phyloP scores from a whole-genome alignment of 2,113 vertebrate species.

The Zapornia atra region DNA sequence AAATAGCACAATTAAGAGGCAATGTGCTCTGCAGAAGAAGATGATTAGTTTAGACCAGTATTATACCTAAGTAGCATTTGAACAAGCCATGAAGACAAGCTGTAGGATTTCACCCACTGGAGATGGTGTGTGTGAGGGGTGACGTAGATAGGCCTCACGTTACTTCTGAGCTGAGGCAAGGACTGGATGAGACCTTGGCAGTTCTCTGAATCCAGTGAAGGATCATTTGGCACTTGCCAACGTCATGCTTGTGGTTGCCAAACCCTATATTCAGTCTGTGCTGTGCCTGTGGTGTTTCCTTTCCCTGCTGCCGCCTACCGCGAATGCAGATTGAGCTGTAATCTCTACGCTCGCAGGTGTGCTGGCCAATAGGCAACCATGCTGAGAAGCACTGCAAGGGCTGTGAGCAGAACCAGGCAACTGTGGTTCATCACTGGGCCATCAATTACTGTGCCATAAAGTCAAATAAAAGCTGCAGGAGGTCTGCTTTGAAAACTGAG shows the following conservation, averaged over 20 bases:
- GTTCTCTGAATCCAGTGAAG: not conserved
- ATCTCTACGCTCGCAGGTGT: not conserved
- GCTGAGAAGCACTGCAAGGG: not conserved
- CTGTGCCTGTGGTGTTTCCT: not conserved
- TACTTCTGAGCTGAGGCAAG: not conserved
- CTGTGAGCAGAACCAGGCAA: not conserved
- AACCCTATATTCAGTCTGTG: not conserved
- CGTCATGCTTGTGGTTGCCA: not conserved
- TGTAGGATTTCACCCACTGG: not conserved
- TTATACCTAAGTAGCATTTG: not conserved
- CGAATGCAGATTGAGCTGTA: not conserved
- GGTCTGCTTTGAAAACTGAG: not conserved
- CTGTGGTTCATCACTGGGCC: not conserved
- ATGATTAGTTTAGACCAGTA: not conserved
- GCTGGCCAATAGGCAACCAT: not conserved
- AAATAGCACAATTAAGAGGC: not conserved
- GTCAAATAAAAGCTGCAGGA: slow-evolving; percentile 3
- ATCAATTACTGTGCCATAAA: not conserved
- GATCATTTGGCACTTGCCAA: not conserved
- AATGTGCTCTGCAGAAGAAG: not conserved
- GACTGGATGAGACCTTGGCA: not conserved
- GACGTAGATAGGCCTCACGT: not conserved
- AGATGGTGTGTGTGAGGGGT: not conserved
- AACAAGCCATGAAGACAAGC: not conserved
- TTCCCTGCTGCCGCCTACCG: not conserved